Base-by-base conservation (phyloP, 2,888 invertebrate species). In the Sepioteuthis lessoniana region DNA sequence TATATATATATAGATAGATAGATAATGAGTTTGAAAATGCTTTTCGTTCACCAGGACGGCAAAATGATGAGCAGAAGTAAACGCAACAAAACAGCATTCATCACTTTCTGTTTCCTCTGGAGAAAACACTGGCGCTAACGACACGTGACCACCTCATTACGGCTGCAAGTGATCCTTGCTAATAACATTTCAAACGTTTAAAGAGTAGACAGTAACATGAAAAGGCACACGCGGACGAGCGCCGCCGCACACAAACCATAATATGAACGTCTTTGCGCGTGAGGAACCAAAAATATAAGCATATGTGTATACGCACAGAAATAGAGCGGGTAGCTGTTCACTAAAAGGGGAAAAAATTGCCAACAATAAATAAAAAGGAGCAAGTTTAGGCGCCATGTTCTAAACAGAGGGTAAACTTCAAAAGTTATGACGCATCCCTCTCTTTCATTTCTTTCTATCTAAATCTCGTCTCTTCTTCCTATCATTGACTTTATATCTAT, bases 101-200 rank as follows among this genome's bases (percentile, higher is more conserved):
- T 76, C 76, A 76, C 76, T 13, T 76, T 76, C n/a, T 76, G 76
- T 76, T 76, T 76, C 76, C 76, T n/a, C 76, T n/a, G 76, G 76
- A 76, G 76, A 76, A 76, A 76, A 76, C 76, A 76, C 76, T 76
- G 76, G 76, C 76, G 76, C 35, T 76, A 76, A 76, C 76, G 76
- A 76, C 76, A 76, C 76, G 76, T 76, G 76, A 76, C 76, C 76
- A 76, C 76, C 76, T 76, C 76, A 76, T 76, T 76, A 76, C n/a
- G 76, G n/a, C 16, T 76, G 76, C 76, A 76, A 76, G 76, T 35
- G 76, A 76, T 76, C 76, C 76, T 76, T 76, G 76, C 76, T 76
- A 76, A 76, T 76, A 76, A 76, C 76, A 76, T 76, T 76, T 76
- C n/a, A 76, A 76, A 76, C 76, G 76, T 76, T 76, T 76, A n/a